phyloP scores from a whole-genome alignment of 2,797 vertebrate genomes.

The Allobates femoralis region DNA sequence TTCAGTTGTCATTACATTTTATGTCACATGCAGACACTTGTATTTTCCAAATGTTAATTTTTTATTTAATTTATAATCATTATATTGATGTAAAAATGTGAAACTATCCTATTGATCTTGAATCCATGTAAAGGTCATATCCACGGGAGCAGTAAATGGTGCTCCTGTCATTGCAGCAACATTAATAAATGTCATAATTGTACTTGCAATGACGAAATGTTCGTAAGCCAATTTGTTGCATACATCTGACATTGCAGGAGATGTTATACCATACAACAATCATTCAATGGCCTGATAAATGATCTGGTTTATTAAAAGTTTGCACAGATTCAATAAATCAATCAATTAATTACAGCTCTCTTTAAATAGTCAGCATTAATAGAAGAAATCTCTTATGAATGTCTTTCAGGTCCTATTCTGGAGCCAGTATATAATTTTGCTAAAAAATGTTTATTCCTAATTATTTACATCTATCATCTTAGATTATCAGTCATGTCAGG shows the following conservation, averaged over 20 bases:
- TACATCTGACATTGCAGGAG: not conserved
- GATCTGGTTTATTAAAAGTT: not conserved
- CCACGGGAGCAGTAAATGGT: not conserved
- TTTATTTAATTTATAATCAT: not conserved
- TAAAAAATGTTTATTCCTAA: no score
- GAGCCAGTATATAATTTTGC: not conserved
- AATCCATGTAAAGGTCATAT: not conserved
- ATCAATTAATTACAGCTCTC: not conserved
- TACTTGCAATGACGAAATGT: not conserved
- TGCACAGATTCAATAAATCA: not conserved
- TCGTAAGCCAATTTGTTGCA: not conserved
- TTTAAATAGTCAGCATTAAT: not conserved
- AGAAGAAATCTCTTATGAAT: not conserved
- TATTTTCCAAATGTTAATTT: not conserved
- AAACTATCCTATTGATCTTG: constrained; percentile 14
- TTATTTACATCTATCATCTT: not conserved
- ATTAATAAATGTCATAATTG: not conserved
- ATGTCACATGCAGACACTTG: not conserved
- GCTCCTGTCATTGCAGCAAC: not conserved
- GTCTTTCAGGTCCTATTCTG: not conserved
- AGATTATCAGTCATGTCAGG: not conserved
- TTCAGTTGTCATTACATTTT: not conserved
- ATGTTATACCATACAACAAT: no score
- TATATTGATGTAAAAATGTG: constrained; percentile 6
- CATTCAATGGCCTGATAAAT: not conserved